A percentile compares a stretch with the other conserved stretches of the same genome.
phyloP scores from a whole-genome alignment of 2,113 vertebrate species.

The Tauraco erythrolophus region DNA sequence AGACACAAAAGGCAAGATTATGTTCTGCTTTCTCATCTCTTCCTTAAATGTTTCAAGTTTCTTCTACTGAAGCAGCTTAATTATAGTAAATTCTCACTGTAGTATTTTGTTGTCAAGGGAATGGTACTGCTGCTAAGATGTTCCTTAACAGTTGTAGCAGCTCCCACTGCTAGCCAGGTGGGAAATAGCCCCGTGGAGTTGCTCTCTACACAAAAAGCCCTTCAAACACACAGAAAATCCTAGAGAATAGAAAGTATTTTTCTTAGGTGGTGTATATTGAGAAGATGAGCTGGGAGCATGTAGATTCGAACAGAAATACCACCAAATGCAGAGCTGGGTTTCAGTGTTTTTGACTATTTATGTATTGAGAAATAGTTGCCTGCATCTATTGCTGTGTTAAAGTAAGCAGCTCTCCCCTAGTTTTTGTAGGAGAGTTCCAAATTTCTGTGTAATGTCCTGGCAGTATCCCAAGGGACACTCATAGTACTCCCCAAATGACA shows the following conservation, averaged over 20 bases:
- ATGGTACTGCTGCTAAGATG: neutral
- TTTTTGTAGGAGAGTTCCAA: neutral
- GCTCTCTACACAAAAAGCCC: neutral
- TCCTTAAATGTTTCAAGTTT: neutral
- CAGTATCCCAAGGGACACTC: neutral
- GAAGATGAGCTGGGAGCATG: neutral
- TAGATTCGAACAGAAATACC: neutral
- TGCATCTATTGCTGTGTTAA: neutral
- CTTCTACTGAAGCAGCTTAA: neutral
- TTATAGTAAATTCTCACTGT: neutral
- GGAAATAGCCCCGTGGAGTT: neutral
- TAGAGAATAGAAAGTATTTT: neutral
- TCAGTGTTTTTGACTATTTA: neutral
- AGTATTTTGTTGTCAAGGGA: neutral
- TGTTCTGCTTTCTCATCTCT: neutral
- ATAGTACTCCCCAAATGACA: neutral
- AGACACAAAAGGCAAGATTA: neutral
- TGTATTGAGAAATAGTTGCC: neutral
- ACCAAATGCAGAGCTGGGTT: neutral
- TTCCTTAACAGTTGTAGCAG: neutral
- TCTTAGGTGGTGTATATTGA: neutral
- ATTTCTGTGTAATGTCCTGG: neutral
- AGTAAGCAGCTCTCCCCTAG: neutral
- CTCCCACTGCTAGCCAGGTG: neutral
- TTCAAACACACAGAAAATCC: neutral